phyloP scores from a whole-genome alignment of 2,888 invertebrate species.

The Aphidoletes aphidimyza region DNA sequence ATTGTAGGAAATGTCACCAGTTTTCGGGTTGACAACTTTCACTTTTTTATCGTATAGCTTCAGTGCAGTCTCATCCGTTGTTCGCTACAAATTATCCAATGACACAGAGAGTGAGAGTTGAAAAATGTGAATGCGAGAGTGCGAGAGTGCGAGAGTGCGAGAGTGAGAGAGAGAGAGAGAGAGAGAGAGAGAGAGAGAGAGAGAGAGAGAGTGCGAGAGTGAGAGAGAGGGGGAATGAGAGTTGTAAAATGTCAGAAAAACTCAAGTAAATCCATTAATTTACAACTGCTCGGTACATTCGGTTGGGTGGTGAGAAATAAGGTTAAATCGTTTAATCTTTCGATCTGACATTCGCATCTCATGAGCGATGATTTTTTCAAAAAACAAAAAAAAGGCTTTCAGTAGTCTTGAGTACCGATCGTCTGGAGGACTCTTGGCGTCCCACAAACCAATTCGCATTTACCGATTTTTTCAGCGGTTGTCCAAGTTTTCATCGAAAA shows the following conservation, averaged over 20 bases:
- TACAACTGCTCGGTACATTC: constrained; percentile 5
- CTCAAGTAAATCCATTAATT: not conserved
- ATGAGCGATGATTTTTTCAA: not conserved
- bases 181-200: too few species aligned
- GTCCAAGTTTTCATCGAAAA: too few species aligned
- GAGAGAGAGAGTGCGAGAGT: too few species aligned
- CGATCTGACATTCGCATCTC: not conserved
- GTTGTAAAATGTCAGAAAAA: not conserved
- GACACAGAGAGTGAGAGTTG: constrained; percentile 1
- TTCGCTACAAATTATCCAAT: constrained; percentile 67
- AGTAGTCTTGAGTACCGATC: too few species aligned
- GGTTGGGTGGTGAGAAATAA: not conserved
- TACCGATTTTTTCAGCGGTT: not conserved
- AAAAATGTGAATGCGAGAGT: not conserved
- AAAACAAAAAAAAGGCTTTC: not conserved
- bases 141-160: not conserved
- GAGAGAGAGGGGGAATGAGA: too few species aligned
- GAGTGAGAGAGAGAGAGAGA: too few species aligned
- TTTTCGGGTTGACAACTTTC: constrained; percentile 55
- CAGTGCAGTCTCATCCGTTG: constrained; percentile 72
- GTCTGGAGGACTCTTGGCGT: too few species aligned
- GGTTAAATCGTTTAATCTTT: not conserved
- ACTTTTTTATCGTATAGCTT: constrained; percentile 73
- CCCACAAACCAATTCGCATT: too few species aligned
- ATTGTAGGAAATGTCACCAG: constrained; percentile 64